A percentile compares a stretch with the other conserved stretches of the same genome.
Evolutionary conservation across 2,113 vertebrate species (phyloP).

Genomic region (Notothenia rossii): DNA sequence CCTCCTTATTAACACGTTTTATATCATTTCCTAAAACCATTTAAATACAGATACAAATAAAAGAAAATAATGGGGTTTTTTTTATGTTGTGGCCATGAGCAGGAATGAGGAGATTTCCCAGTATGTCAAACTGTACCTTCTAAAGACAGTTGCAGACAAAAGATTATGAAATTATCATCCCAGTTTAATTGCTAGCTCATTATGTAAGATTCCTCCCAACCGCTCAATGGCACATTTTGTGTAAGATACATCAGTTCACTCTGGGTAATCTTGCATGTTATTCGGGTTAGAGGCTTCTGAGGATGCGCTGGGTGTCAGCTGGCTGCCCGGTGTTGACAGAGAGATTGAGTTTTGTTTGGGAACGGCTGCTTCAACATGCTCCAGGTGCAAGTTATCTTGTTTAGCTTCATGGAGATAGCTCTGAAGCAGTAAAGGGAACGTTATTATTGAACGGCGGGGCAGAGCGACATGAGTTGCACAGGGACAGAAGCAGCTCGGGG

Average conservation of each 20-base stretch:
- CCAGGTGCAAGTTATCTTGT: constrained; percentile 77
- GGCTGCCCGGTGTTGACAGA: constrained; percentile 55
- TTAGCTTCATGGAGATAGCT: constrained; percentile 58
- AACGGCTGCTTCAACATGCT: constrained; percentile 42
- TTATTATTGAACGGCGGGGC: constrained; percentile 11
- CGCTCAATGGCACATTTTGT: not conserved
- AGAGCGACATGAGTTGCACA: constrained; percentile 29
- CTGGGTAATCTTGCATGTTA: constrained; percentile 38
- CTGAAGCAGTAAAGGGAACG: constrained; percentile 4
- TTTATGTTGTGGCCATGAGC: no score
- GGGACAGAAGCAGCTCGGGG: not conserved
- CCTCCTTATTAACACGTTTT: not conserved
- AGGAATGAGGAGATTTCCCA: not conserved
- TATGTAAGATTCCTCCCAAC: constrained; percentile 1
- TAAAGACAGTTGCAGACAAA: not conserved
- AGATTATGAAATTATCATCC: not conserved
- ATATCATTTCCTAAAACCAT: not conserved
- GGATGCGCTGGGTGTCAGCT: constrained; percentile 43
- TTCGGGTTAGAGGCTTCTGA: constrained; percentile 67
- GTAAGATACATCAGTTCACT: not conserved
- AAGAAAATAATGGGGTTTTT: no score
- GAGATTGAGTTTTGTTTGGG: constrained; percentile 62
- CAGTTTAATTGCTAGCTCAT: not conserved
- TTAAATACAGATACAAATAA: not conserved
- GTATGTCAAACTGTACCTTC: not conserved